Conservation (phyloP, 2,888 invertebrate species). For the Drosophila borealis region DNA sequence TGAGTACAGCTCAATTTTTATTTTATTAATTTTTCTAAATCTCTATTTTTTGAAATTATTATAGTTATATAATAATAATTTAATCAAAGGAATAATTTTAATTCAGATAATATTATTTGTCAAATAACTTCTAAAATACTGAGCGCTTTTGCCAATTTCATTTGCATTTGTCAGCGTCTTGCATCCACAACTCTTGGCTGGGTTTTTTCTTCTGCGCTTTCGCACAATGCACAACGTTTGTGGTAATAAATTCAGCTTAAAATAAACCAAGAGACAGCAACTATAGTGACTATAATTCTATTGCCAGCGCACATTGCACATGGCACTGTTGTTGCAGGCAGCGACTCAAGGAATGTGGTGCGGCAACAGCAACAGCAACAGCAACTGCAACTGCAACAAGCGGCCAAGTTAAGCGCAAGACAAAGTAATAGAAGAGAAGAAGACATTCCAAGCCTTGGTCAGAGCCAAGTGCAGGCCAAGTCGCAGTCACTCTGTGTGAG, state of each 20-base stretch:
- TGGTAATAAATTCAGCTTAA: slow-evolving; percentile 68
- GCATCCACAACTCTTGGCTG: slow-evolving; percentile 1
- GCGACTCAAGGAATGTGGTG: slow-evolving; percentile 48
- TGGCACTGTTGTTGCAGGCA: slow-evolving; percentile 32
- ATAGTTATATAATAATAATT: too few species aligned
- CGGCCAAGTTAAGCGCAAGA: slow-evolving; percentile 63
- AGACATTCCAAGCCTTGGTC: slow-evolving; percentile 60
- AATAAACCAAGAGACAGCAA: slow-evolving; percentile 63
- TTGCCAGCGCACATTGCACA: slow-evolving; percentile 48
- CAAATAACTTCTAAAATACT: slow-evolving; percentile 9
- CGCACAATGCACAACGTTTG: slow-evolving; percentile 21
- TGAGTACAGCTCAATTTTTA: too few species aligned
- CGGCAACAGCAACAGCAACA: slow-evolving; percentile 38
- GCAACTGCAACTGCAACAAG: slow-evolving; percentile 26
- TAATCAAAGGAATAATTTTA: too few species aligned
- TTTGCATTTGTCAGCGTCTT: slow-evolving; percentile 43
- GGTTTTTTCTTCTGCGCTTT: slow-evolving; percentile 8
- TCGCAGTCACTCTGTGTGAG: slow-evolving; percentile 27
- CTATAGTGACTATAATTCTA: slow-evolving; percentile 67
- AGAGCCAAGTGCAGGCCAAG: slow-evolving; percentile 56
- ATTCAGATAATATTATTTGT: background rate
- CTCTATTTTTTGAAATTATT: too few species aligned
- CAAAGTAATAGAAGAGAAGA: slow-evolving; percentile 60
- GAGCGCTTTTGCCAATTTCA: slow-evolving; percentile 40
- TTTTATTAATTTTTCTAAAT: too few species aligned